Percentiles rank a stretch among this genome's conserved stretches.
Conservation (phyloP, 2,113 vertebrate genomes). For the Hylia prasina region DNA sequence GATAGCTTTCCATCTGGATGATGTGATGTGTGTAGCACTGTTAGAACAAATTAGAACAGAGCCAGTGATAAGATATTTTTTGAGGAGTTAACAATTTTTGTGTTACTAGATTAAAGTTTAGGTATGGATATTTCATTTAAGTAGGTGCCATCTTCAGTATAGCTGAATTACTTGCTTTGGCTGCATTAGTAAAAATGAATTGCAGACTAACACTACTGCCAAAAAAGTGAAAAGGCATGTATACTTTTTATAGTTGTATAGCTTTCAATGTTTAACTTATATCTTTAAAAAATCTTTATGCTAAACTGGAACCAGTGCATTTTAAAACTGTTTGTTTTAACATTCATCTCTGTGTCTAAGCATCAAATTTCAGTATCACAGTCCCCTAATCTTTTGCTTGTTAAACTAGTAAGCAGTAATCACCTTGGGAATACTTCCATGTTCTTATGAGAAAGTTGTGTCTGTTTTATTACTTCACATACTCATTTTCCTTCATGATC, state of each 20-base stretch:
- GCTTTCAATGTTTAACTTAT: background rate
- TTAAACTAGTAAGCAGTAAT: background rate
- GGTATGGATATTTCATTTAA: background rate
- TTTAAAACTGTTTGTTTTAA: background rate
- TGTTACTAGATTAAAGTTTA: background rate
- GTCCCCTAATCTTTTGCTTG: background rate
- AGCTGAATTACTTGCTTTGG: background rate
- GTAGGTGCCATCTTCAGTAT: background rate
- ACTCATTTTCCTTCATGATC: background rate
- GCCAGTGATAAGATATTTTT: background rate
- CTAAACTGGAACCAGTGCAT: background rate
- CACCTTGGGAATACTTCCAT: background rate
- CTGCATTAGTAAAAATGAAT: background rate
- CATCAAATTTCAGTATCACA: background rate
- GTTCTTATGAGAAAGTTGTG: background rate
- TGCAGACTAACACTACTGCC: background rate
- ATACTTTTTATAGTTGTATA: background rate
- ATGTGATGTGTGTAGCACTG: background rate
- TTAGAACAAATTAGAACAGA: background rate
- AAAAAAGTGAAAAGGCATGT: background rate
- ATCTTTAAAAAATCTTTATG: background rate
- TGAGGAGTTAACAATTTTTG: background rate
- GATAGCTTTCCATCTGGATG: background rate
- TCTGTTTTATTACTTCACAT: background rate
- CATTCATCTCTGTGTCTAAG: background rate